Evolutionary conservation across 2,888 invertebrate genomes (phyloP), one percentile per base, ranked within the genome.

Genomic region (Agriopis aurantiaria): DNA sequence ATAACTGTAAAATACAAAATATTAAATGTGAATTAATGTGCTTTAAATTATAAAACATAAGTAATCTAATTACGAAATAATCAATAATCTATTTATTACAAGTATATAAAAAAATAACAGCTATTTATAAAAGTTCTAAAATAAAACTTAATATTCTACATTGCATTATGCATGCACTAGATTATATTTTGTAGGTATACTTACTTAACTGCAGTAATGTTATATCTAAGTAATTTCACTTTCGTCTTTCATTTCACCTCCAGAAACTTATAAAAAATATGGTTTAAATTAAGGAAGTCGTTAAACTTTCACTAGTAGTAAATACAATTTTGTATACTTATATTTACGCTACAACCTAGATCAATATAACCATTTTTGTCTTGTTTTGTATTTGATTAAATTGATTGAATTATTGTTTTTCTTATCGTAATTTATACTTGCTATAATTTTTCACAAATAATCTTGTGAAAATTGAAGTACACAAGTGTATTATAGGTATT

Each of bases 211-310:
- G 75, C 78, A 69, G 73, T 73, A 72, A 73, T 79, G 33, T 62
- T 46, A 53, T 14, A 41, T 0, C 91, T 93, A 92, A 85, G 69
- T 84, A 88, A 88, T 89, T 91, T 93, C 93, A 93, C 93, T 93
- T 89, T 92, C 87, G 93, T 93, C 93, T 93, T 93, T 93, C 93
- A 92, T 89, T 79, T 80, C 68, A 78, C 75, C 78, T 80, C 80
- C 80, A 57, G 43, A 58, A 75, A 76, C 80, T 64, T 81, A 79
- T 80, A 58, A 45, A 65, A 69, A 71, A 67, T 71, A 57, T 59
- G 72, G 71, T 14, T 33, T 45, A 61, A 56, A 55, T 59, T 58
- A 65, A 33, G 12, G 8, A 65, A 46, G 56, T 51, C 51, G 43
- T 17, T 52, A 43, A 55, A 14, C 1, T 33, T 48, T 60, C 10